Evolutionary conservation across 2,888 invertebrate genomes (phyloP).

Genomic region (Nymphalis c-album): DNA sequence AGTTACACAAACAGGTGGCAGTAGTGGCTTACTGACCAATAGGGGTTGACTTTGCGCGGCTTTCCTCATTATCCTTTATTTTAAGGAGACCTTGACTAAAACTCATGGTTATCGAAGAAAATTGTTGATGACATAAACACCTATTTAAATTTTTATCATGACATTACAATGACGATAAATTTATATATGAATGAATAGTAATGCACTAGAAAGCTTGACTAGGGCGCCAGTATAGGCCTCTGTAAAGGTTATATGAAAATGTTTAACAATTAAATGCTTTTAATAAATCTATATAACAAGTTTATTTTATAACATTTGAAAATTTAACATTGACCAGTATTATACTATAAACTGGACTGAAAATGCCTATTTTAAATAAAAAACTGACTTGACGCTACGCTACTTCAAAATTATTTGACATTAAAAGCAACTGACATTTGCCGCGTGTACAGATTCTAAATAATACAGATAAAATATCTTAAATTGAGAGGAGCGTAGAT

Average conservation of each 20-base stretch:
- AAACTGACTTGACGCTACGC: constrained; percentile 14
- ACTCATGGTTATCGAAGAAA: constrained; percentile 52
- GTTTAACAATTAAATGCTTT: constrained; percentile 6
- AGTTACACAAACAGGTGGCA: not conserved
- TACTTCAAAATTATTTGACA: constrained; percentile 19
- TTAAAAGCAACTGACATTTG: constrained; percentile 16
- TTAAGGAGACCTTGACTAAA: constrained; percentile 58
- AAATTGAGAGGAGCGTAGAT: too few species aligned
- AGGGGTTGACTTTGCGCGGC: constrained; percentile 67
- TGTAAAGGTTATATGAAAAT: constrained; percentile 22
- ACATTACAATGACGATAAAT: constrained; percentile 14
- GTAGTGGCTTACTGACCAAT: constrained; percentile 55
- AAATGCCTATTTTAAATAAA: constrained; percentile 5
- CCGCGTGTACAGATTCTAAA: constrained; percentile 20
- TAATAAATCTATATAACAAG: not conserved
- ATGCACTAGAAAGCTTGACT: constrained; percentile 16
- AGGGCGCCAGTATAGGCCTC: constrained; percentile 24
- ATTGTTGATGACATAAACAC: constrained; percentile 35
- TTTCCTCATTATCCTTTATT: constrained; percentile 67
- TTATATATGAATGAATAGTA: constrained; percentile 14
- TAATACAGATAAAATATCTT: not conserved
- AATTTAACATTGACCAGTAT: constrained; percentile 12
- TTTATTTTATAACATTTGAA: constrained; percentile 3
- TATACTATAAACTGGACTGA: not conserved
- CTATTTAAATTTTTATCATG: constrained; percentile 20